Evolutionary conservation across 1,140 invertebrate genomes (phyloP), one percentile per base, ranked within the genome.

Genomic region (Spodoptera frugiperda): DNA sequence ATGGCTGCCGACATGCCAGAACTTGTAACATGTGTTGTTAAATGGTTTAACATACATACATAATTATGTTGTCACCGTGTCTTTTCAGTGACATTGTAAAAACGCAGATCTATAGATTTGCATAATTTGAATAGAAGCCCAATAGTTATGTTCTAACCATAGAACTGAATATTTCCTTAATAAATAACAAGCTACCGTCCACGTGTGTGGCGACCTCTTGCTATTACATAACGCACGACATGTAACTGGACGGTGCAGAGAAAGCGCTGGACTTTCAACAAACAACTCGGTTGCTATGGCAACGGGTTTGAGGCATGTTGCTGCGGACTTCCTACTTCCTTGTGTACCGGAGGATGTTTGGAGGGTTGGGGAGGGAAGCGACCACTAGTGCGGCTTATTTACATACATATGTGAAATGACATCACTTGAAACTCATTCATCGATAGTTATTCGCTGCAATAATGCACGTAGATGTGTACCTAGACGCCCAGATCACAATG

Each of bases 191-290:
- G 5, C 25, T 25, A 25, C 25, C 25, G 33, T 39, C 33, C 33
- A 39, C 33, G 6, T 39, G 33, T 39, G 15, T 12, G 14, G 1
- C 63, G 44, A 67, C 44, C 63, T n/a, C 25, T 49, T 39, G 14
- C 25, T 3, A n/a, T 46, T 46, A 67, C 44, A 49, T 49, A 67
- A 67, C 44, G 1, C 3, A 17, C 57, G 44, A 44, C 17, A 67
- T 67, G 44, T 46, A 48, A 49, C 63, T 25, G 61, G 1, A 21
- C 61, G 0, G 12, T 51, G 12, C 12, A 48, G 63, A 67, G 63
- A 67, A 67, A 67, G 63, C 44, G 63, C 17, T 67, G 63, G 63
- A 67, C 63, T 67, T 67, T 67, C 44, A n/a, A 25, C 39, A 67
- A 39, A 25, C 63, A 46, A 25, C 44, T 44, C 33, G 44, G 63